phyloP scores from a whole-genome alignment of 2,113 vertebrate species.

The Psammodynastes pulverulentus region DNA sequence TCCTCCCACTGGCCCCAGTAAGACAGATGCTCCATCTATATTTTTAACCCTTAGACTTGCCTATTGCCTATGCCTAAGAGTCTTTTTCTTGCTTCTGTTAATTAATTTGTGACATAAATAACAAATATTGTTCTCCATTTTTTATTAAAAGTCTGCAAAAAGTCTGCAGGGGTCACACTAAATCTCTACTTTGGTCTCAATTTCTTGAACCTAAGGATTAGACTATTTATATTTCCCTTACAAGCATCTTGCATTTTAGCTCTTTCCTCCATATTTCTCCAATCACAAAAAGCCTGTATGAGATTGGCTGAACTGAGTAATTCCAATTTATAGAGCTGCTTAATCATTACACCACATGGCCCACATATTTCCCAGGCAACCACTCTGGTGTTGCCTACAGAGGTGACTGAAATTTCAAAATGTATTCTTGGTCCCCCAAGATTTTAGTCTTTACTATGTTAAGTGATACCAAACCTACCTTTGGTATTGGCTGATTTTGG shows the following conservation, averaged over 20 bases:
- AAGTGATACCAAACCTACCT: neutral
- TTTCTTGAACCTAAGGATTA: neutral
- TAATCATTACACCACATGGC: neutral
- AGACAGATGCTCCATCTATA: neutral
- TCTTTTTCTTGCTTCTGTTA: neutral
- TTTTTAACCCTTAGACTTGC: neutral
- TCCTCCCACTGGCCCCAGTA: neutral
- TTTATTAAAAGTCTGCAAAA: neutral
- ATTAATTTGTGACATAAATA: neutral
- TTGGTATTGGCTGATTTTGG: neutral
- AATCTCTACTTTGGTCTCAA: neutral
- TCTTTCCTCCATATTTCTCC: neutral
- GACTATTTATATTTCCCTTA: neutral
- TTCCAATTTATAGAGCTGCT: neutral
- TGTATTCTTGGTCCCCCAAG: neutral
- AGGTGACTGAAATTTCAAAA: neutral
- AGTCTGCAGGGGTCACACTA: neutral
- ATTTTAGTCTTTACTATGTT: neutral
- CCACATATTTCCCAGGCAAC: neutral
- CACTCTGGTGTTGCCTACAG: neutral
- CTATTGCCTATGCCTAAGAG: neutral
- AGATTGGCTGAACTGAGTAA: neutral
- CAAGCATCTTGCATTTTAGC: neutral
- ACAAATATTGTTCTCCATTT: neutral
- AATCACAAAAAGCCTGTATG: neutral